A percentile compares a stretch with the other conserved stretches of the same genome.
phyloP scores from a whole-genome alignment of 2,113 vertebrate species.

The Uropsilus gracilis region DNA sequence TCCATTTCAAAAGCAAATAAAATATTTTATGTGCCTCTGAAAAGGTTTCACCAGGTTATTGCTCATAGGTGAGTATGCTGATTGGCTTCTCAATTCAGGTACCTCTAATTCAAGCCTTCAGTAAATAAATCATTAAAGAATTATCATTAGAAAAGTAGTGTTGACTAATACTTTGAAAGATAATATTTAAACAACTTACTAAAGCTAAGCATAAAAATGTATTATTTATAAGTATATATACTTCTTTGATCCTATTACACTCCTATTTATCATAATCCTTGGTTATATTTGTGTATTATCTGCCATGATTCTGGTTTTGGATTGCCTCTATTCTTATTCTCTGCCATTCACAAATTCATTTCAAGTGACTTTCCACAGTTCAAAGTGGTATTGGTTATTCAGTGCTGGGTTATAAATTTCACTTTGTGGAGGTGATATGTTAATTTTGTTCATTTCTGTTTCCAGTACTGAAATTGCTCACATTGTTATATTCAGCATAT shows the following conservation, averaged over 20 bases:
- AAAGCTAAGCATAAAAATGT: not conserved
- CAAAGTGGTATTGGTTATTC: not conserved
- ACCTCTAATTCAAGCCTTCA: not conserved
- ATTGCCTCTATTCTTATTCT: conserved; percentile 24
- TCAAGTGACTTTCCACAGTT: not conserved
- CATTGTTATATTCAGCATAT: not conserved
- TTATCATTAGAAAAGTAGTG: conserved; percentile 50
- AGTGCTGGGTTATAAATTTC: not conserved
- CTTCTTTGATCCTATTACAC: not conserved
- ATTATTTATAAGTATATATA: not conserved
- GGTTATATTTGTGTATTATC: not conserved
- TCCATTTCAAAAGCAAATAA: conserved; percentile 13
- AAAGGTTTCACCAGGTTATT: not conserved
- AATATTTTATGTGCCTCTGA: not conserved
- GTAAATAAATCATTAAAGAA: conserved; percentile 9
- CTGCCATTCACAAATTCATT: not conserved
- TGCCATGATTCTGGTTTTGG: not conserved
- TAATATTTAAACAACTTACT: not conserved
- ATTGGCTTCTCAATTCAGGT: not conserved
- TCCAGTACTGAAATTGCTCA: not conserved
- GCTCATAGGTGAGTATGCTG: not conserved
- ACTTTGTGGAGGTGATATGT: not conserved
- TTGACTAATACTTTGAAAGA: not conserved
- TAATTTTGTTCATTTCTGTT: not conserved
- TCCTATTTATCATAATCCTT: not conserved